Evolutionary conservation across 1,140 invertebrate species (phyloP).

Genomic region (Gryon sp.): DNA sequence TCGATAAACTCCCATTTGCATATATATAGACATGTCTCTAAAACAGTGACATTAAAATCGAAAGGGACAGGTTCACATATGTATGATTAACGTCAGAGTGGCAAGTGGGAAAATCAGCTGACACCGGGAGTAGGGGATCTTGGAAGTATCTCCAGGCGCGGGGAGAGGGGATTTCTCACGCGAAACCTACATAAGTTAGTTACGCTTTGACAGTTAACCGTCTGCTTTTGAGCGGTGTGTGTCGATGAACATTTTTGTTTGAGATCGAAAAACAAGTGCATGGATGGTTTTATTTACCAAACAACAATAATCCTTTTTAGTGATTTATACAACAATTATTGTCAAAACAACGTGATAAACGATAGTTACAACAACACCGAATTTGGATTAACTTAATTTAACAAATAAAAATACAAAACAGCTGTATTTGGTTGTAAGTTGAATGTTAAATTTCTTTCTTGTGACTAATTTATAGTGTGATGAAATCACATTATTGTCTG

Average conservation of each 20-base stretch:
- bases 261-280: neutral
- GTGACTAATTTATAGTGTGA: too few relatives aligned
- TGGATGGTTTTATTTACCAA: neutral
- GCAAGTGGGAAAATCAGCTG: conserved; percentile 61
- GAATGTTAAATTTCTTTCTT: too few relatives aligned
- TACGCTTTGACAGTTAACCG: conserved; percentile 60
- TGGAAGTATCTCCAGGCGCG: too few relatives aligned
- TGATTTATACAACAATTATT: neutral
- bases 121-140: conserved; percentile 23
- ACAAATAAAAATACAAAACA: too few relatives aligned
- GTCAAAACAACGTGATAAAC: neutral
- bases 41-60: too few relatives aligned
- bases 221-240: conserved; percentile 39
- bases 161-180: conserved; percentile 32
- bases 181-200: conserved; percentile 59
- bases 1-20: too few relatives aligned
- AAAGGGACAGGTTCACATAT: conserved; percentile 21
- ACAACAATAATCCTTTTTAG: neutral
- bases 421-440: too few relatives aligned
- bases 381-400: too few relatives aligned
- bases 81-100: neutral
- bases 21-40: too few relatives aligned
- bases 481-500: too few relatives aligned
- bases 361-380: too few relatives aligned
- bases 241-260: conserved; percentile 2